A percentile compares a stretch with the other conserved stretches of the same genome.
phyloP scores from a whole-genome alignment of 2,113 vertebrate genomes.

The Connochaetes taurinus region DNA sequence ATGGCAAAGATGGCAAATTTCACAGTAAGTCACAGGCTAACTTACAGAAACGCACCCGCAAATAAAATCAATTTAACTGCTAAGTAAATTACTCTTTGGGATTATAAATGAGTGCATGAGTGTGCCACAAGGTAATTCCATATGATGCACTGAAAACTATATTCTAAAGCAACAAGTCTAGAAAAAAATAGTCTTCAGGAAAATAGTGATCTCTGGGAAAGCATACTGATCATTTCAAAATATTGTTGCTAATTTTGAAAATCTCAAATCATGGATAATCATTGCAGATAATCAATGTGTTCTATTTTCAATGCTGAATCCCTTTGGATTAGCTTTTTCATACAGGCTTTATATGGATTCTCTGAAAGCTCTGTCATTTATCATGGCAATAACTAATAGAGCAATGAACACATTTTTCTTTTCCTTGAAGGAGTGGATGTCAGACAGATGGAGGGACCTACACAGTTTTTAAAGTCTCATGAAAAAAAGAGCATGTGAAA shows the following conservation, averaged over 20 bases:
- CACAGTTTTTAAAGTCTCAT: background rate
- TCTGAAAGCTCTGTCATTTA: background rate
- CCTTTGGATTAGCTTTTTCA: background rate
- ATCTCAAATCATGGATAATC: background rate
- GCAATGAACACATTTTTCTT: slow-evolving; percentile 11
- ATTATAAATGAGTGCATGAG: slow-evolving; percentile 32
- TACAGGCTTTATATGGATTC: slow-evolving; percentile 3
- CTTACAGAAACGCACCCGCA: slow-evolving; percentile 63
- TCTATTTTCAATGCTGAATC: background rate
- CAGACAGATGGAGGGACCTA: background rate
- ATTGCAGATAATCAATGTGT: slow-evolving; percentile 22
- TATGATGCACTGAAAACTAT: background rate
- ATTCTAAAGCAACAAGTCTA: background rate
- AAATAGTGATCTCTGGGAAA: background rate
- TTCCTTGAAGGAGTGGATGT: background rate
- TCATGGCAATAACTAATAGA: slow-evolving; percentile 12
- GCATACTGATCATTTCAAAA: background rate
- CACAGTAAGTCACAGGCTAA: slow-evolving; percentile 75
- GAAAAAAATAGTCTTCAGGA: slow-evolving; percentile 40
- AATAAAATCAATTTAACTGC: slow-evolving; percentile 72
- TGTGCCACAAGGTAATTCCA: background rate
- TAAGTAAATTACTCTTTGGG: slow-evolving; percentile 58
- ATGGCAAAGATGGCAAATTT: slow-evolving; percentile 78
- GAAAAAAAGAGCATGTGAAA: background rate
- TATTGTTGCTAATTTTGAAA: background rate